These are phyloP conservation scores for Pheosia tremula DNA, from an alignment of 2,888 invertebrate genomes.

Conservation along the genomic window DNA sequence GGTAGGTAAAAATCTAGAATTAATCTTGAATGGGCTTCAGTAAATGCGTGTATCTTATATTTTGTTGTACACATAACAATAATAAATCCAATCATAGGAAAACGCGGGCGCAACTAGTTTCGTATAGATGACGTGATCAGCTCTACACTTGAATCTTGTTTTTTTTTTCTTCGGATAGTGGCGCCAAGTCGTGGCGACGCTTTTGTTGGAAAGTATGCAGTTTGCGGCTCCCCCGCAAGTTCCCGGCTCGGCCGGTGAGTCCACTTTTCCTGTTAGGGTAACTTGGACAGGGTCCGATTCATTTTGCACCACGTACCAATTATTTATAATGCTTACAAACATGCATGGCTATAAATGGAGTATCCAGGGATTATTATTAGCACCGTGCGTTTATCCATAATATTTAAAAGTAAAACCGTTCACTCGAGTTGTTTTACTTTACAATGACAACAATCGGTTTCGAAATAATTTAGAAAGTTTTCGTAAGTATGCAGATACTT, in stretches of 20 bases:
- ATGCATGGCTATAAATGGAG: slow-evolving; percentile 29
- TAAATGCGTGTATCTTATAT: too few relatives aligned
- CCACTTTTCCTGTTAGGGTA: slow-evolving; percentile 66
- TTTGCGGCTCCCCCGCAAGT: slow-evolving; percentile 36
- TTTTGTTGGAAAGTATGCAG: slow-evolving; percentile 21
- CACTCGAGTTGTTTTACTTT: background rate
- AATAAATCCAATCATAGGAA: too few relatives aligned
- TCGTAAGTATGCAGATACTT: background rate
- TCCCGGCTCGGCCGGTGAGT: slow-evolving; percentile 25
- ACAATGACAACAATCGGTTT: background rate
- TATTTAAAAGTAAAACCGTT: background rate
- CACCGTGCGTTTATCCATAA: slow-evolving; percentile 6
- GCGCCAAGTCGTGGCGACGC: slow-evolving; percentile 19
- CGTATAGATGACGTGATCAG: background rate
- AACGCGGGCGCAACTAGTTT: background rate
- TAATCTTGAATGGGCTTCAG: too few relatives aligned
- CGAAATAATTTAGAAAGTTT: background rate
- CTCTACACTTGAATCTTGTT: slow-evolving; percentile 8
- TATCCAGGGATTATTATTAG: slow-evolving; percentile 18
- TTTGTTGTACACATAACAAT: too few relatives aligned
- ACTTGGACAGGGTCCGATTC: slow-evolving; percentile 62
- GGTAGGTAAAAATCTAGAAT: too few relatives aligned
- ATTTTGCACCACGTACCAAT: slow-evolving; percentile 52
- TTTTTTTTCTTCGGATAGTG: slow-evolving; percentile 7
- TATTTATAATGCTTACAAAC: slow-evolving; percentile 43